Conservation (phyloP, 1,140 invertebrate species). For the Euura saliciscinereae region DNA sequence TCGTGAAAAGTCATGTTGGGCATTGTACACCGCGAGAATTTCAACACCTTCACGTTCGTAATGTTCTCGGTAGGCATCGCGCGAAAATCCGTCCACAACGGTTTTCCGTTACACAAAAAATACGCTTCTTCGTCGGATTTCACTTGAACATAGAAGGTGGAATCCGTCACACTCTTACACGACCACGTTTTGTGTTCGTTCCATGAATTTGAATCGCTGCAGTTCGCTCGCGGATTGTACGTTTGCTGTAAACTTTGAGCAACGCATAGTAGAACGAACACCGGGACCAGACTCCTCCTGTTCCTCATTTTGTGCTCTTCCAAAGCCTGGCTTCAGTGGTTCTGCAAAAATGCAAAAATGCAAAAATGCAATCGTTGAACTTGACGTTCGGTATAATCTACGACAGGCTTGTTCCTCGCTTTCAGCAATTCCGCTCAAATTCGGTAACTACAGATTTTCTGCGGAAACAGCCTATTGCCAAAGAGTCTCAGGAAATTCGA, state of each 20-base stretch:
- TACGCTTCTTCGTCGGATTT: slow-evolving; percentile 24
- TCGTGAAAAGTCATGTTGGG: slow-evolving; percentile 36
- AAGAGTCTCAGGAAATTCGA: too few relatives aligned
- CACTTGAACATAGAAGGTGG: slow-evolving; percentile 27
- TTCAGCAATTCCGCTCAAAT: too few relatives aligned
- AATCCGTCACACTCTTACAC: slow-evolving; percentile 4
- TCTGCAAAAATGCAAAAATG: too few relatives aligned
- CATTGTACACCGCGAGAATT: slow-evolving; percentile 38
- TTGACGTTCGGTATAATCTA: too few relatives aligned
- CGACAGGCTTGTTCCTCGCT: too few relatives aligned
- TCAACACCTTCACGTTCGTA: slow-evolving; percentile 19
- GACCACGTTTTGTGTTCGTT: slow-evolving; percentile 29
- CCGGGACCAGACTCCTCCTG: not conserved
- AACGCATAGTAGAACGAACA: not conserved
- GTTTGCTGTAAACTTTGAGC: not conserved
- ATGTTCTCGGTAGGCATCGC: slow-evolving; percentile 13
- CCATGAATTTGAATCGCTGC: not conserved
- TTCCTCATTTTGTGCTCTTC: not conserved
- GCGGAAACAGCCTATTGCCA: too few relatives aligned
- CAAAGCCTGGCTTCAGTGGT: too few relatives aligned
- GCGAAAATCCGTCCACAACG: slow-evolving; percentile 33
- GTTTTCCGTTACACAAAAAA: slow-evolving; percentile 29
- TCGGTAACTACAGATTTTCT: too few relatives aligned
- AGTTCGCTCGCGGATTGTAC: not conserved
- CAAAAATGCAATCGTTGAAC: too few relatives aligned